Evolutionary conservation across 2,113 vertebrate genomes (phyloP).

Genomic region (Triplophysa dalaica): DNA sequence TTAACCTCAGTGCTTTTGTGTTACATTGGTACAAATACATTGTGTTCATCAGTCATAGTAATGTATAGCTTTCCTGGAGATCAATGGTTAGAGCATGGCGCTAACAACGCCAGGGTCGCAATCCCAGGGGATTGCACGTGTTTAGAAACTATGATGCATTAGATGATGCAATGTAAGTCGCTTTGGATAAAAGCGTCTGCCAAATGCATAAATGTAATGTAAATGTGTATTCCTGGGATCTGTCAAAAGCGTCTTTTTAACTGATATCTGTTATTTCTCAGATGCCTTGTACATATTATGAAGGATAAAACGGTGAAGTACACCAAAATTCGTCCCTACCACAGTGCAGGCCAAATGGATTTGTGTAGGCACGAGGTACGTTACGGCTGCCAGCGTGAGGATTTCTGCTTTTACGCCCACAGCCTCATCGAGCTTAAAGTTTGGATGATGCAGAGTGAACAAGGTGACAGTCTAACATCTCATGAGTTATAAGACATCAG

Average conservation of each 20-base stretch:
- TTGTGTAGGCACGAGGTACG: conserved; percentile 94
- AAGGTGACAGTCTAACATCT: conserved; percentile 67
- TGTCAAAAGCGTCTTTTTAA: not conserved
- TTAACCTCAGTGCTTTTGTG: too few relatives aligned
- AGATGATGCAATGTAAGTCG: too few relatives aligned
- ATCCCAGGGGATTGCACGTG: too few relatives aligned
- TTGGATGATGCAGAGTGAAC: conserved; percentile 93
- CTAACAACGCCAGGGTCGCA: too few relatives aligned
- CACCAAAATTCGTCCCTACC: conserved; percentile 87
- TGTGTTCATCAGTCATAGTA: too few relatives aligned
- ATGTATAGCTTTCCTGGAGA: too few relatives aligned
- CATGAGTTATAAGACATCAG: not conserved
- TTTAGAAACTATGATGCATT: too few relatives aligned
- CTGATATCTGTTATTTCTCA: conserved; percentile 54
- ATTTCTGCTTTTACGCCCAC: conserved; percentile 94
- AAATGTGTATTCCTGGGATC: not conserved
- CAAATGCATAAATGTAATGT: too few relatives aligned
- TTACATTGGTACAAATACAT: too few relatives aligned
- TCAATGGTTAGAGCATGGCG: too few relatives aligned
- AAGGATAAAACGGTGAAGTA: conserved; percentile 90
- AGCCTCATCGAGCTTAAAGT: conserved; percentile 95
- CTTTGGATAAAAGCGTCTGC: too few relatives aligned
- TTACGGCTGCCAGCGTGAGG: conserved; percentile 91
- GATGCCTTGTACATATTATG: conserved; percentile 97
- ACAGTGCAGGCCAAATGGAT: conserved; percentile 81